Evolutionary conservation across 2,888 invertebrate genomes (phyloP).

Genomic region (Folsomia candida): DNA sequence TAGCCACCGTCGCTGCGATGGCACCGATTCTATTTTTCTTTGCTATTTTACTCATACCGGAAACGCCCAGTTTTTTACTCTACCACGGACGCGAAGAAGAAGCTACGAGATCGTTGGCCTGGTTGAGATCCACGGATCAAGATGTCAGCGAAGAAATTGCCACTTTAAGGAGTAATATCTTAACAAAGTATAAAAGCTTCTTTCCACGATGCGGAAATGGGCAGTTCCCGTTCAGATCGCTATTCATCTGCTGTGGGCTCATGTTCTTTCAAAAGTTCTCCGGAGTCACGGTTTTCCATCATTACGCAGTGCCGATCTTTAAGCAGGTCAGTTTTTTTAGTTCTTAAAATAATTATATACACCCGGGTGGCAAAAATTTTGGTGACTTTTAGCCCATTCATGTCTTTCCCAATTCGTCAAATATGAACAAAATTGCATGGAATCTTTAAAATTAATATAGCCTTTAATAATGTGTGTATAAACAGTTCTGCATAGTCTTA

Average conservation of each 20-base stretch:
- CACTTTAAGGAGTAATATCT: slow-evolving; percentile 67
- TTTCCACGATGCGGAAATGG: slow-evolving; percentile 52
- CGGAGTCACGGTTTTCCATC: slow-evolving; percentile 79
- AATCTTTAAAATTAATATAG: too few species aligned
- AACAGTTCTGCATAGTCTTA: too few species aligned
- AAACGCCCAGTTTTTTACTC: slow-evolving; percentile 82
- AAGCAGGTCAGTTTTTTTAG: slow-evolving; percentile 68
- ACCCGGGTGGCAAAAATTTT: too few species aligned
- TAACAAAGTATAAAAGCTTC: slow-evolving; percentile 46
- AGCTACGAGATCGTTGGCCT: slow-evolving; percentile 68
- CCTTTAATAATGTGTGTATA: too few species aligned
- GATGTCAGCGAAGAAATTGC: slow-evolving; percentile 74
- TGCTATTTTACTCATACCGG: slow-evolving; percentile 75
- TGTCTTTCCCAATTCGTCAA: too few species aligned
- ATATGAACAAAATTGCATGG: too few species aligned
- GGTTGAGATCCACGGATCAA: slow-evolving; percentile 75
- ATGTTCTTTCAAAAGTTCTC: slow-evolving; percentile 79
- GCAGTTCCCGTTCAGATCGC: slow-evolving; percentile 47
- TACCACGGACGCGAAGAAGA: slow-evolving; percentile 74
- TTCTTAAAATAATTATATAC: too few species aligned
- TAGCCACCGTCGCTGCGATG: slow-evolving; percentile 75
- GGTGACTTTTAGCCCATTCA: too few species aligned
- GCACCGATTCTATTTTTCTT: slow-evolving; percentile 72
- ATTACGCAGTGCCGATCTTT: slow-evolving; percentile 83
- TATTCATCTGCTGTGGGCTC: slow-evolving; percentile 73